Percentiles rank a stretch among this genome's conserved stretches.
Conservation (phyloP, 2,797 vertebrate genomes). For the Acanthiza pusilla region DNA sequence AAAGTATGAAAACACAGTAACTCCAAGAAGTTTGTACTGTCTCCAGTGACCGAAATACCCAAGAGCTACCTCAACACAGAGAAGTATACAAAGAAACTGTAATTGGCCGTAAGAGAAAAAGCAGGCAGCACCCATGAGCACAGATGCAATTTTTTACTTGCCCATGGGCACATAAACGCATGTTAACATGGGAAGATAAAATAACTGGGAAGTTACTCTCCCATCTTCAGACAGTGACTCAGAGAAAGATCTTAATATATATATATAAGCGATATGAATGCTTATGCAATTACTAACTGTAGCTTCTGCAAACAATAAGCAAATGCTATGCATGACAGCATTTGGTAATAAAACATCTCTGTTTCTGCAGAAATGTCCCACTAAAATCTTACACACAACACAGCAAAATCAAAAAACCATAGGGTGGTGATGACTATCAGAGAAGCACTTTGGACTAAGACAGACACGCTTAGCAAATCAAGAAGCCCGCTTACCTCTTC, state of each 20-base stretch:
- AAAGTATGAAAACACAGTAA: background rate
- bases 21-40: background rate
- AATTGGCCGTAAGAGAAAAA: background rate
- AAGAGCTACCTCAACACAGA: background rate
- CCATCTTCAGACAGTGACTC: background rate
- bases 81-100: background rate
- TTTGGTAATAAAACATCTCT: background rate
- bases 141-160: background rate
- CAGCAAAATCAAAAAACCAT: fast-evolving
- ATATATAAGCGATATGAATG: background rate
- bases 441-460: background rate
- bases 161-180: background rate
- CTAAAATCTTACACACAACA: background rate
- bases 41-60: background rate
- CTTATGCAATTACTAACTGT: background rate
- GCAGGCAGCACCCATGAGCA: background rate
- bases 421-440: background rate
- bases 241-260: background rate
- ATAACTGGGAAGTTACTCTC: background rate
- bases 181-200: background rate
- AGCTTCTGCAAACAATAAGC: background rate
- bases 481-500: background rate
- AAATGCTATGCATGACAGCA: background rate
- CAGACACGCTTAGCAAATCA: background rate
- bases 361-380: background rate